These are phyloP conservation scores for Microchirus variegatus DNA, from an alignment of 2,797 vertebrate genomes.

Conservation along the genomic window DNA sequence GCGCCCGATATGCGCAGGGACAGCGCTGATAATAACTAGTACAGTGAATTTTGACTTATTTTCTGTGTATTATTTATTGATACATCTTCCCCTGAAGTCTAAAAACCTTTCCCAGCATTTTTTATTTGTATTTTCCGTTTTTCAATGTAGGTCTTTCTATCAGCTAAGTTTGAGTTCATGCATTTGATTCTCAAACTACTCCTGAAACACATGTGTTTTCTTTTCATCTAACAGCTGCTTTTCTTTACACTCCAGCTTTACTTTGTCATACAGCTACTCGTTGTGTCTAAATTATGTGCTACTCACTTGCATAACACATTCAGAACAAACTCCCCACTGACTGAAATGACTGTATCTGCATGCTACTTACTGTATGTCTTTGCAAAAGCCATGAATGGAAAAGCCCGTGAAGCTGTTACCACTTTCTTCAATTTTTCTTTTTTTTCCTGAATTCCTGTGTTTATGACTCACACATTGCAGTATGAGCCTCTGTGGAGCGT, in stretches of 20 bases:
- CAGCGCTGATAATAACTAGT: no score
- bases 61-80: no score
- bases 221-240: background rate
- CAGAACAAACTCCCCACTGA: constrained; percentile 37
- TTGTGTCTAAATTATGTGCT: constrained; percentile 1
- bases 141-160: no score
- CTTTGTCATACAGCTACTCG: background rate
- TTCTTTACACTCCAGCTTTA: background rate
- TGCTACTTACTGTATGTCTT: constrained; percentile 27
- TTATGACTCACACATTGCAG: constrained; percentile 49
- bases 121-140: no score
- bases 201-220: background rate
- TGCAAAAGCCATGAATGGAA: constrained; percentile 19
- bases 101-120: no score
- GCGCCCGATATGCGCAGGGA: no score
- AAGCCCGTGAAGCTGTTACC: constrained; percentile 1
- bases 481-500: constrained; percentile 1
- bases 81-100: no score
- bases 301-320: constrained; percentile 40
- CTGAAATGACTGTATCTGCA: constrained; percentile 18
- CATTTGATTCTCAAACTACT: background rate
- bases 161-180: background rate
- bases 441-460: constrained; percentile 50
- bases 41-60: no score
- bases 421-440: no score